Evolutionary conservation across 2,113 vertebrate genomes (phyloP).

Genomic region (Aplodontia rufa): DNA sequence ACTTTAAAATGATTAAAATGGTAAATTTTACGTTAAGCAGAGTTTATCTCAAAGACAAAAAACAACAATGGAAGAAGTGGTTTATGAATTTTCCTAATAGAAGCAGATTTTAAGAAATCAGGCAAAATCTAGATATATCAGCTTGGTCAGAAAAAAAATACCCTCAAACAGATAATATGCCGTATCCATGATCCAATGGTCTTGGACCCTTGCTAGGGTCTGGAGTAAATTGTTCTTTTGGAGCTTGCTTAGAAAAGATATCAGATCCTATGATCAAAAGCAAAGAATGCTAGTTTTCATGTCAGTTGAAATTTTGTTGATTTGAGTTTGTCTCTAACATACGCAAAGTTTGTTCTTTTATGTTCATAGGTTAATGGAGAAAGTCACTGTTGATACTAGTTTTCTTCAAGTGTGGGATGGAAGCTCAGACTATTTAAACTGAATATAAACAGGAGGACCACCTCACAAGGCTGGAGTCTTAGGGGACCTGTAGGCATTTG

Average conservation of each 20-base stretch:
- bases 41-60: not conserved
- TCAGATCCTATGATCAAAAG: not conserved
- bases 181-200: accelerated
- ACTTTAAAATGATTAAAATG: not conserved
- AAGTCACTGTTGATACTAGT: not conserved
- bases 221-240: not conserved
- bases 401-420: not conserved
- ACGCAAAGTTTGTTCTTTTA: not conserved
- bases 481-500: not conserved
- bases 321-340: not conserved
- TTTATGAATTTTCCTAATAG: not conserved
- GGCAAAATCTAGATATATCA: not conserved
- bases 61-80: not conserved
- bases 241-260: not conserved
- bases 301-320: not conserved
- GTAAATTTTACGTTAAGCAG: not conserved
- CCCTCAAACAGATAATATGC: not conserved
- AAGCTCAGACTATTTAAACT: not conserved
- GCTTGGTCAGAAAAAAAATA: not conserved
- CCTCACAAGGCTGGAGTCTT: not conserved
- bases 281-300: not conserved
- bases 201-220: not conserved
- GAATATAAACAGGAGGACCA: not conserved
- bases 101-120: not conserved
- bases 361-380: not conserved